Evolutionary conservation across 2,888 invertebrate species (phyloP).

Genomic region (Lysandra bellargus): DNA sequence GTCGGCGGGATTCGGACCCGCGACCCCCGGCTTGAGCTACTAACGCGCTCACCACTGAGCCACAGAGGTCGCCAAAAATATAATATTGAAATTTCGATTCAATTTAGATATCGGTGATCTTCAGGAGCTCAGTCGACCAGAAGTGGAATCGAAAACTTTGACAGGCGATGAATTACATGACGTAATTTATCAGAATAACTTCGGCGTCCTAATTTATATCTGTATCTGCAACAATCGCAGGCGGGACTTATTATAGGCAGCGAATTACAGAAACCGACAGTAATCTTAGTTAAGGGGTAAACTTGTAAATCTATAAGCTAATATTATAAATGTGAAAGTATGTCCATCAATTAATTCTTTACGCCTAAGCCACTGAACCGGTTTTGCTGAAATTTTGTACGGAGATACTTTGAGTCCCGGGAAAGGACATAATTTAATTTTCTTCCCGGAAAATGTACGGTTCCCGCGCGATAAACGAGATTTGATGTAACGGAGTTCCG

Average conservation of each 20-base stretch:
- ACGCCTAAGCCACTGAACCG: no score
- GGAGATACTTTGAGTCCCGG: no score
- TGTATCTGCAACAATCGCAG: not conserved
- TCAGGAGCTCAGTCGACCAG: not conserved
- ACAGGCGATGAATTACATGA: constrained; percentile 22
- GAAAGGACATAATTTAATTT: no score
- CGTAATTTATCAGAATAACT: not conserved
- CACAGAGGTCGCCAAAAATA: not conserved
- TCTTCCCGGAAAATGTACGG: no score
- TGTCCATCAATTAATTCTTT: not conserved
- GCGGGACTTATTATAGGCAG: not conserved
- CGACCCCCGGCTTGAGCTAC: no score
- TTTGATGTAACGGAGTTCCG: no score
- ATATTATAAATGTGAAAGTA: no score
- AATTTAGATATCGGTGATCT: constrained; percentile 21
- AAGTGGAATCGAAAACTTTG: constrained; percentile 21
- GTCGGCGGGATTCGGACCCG: no score
- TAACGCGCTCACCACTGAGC: no score
- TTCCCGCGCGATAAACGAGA: no score
- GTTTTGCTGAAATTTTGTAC: no score
- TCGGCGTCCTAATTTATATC: not conserved
- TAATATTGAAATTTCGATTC: not conserved
- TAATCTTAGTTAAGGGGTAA: not conserved
- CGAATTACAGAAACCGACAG: not conserved
- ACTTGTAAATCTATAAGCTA: not conserved